These are phyloP conservation scores for Stictocephala bisonia DNA, from an alignment of 2,888 invertebrate species.

Conservation along the genomic window DNA sequence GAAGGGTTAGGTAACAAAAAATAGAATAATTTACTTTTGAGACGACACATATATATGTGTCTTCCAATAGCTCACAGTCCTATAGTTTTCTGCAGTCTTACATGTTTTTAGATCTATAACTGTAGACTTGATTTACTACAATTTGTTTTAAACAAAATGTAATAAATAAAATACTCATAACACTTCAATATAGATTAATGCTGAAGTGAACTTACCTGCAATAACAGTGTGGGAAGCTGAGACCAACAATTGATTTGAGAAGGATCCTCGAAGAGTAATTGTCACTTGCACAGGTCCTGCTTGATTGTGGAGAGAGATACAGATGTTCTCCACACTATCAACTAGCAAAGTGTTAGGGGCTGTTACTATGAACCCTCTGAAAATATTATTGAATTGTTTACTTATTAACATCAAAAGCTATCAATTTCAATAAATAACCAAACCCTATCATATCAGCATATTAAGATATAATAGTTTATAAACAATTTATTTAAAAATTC, in stretches of 20 bases:
- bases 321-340: slow-evolving; percentile 38
- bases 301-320: slow-evolving; percentile 42
- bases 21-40: too few relatives aligned
- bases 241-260: neutral
- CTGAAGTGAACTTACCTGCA: neutral
- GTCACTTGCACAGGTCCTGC: slow-evolving; percentile 1
- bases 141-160: neutral
- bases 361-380: slow-evolving; percentile 41
- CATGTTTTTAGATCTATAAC: neutral
- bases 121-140: neutral
- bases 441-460: too few relatives aligned
- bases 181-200: neutral
- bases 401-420: neutral
- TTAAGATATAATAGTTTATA: too few relatives aligned
- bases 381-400: neutral
- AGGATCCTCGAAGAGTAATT: neutral
- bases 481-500: too few relatives aligned
- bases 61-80: too few relatives aligned
- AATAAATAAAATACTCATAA: neutral
- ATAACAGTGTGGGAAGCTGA: neutral
- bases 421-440: neutral
- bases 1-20: too few relatives aligned
- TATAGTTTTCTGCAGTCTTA: too few relatives aligned
- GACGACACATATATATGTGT: too few relatives aligned
- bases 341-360: slow-evolving; percentile 33